Evolutionary conservation across 2,113 vertebrate genomes (phyloP), one percentile per base, ranked within the genome.

Genomic region (Cebidichthys violaceus): DNA sequence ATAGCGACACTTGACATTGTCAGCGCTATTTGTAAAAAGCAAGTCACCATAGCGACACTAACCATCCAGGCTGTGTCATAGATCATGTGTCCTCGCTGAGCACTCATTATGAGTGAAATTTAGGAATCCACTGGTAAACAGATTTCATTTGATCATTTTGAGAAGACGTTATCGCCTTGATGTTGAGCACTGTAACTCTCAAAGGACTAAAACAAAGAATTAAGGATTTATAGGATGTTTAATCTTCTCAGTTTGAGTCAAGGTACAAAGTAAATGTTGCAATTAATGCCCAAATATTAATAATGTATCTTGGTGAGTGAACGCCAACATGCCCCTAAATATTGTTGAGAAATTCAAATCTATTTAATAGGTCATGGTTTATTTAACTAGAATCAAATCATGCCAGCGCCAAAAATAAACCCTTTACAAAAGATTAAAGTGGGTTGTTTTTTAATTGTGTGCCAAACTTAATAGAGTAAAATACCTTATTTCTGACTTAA

Each of bases 1-100:
- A 92, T 93, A 91, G 90, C 89, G 89, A 94, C 91, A 92, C 91
- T 92, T 93, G 92, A 93, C 89, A 93, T 92, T 92, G 92, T 92
- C 90, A 80, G 74, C 59, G 77, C 87, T 90, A 85, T 92, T 92
- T 93, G 86, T 91, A 88, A 91, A 92, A 92, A 89, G 79, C 89
- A 90, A 91, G 89, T 94, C 89, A 86, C 91, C 90, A 92, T 94
- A 83, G 88, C 83, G 90, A 93, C 91, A 84, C 88, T 92, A 86
- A 92, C 83, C 83, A 90, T 92, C 77, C 88, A 78, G 85, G 85
- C 84, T 88, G 87, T 91, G 88, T 90, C 88, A 88, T 50, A 88
- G 88, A 92, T 91, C 91, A 89, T 86, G 84, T 89, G 87, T 88
- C 78, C 85, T 71, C 7, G 39, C 75, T 39, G 78, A 84, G 79